Evolutionary conservation across 2,113 vertebrate species (phyloP).

Genomic region (Rostratula benghalensis): DNA sequence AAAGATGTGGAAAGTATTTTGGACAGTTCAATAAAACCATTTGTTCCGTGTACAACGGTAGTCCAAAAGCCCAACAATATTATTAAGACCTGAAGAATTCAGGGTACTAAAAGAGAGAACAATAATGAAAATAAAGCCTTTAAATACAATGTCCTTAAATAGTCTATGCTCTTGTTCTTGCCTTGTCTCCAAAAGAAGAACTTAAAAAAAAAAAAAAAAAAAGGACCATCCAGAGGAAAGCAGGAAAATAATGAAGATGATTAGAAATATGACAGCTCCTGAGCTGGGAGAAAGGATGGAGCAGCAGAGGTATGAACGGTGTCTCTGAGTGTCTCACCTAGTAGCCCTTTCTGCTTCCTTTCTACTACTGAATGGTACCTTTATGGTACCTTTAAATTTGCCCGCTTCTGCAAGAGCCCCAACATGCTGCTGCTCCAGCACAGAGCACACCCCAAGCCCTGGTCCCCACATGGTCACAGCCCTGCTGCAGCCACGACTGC

Average conservation of each 20-base stretch:
- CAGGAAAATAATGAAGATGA: conserved; percentile 20
- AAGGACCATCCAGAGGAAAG: neutral
- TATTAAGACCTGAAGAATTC: conserved; percentile 37
- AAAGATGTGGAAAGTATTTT: conserved; percentile 41
- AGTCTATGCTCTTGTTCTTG: neutral
- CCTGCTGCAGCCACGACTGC: neutral
- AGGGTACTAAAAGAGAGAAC: neutral
- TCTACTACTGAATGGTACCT: neutral
- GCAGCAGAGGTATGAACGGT: neutral
- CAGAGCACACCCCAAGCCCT: neutral
- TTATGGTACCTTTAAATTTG: neutral
- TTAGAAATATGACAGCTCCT: neutral
- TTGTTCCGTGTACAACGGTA: neutral
- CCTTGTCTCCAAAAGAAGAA: neutral
- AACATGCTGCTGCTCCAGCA: rapidly evolving
- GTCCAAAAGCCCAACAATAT: conserved; percentile 23
- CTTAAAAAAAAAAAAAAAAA: neutral
- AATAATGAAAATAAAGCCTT: conserved; percentile 29
- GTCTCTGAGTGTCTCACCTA: neutral
- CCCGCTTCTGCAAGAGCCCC: rapidly evolving
- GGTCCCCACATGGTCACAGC: rapidly evolving
- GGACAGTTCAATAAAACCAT: conserved; percentile 54
- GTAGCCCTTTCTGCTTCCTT: neutral
- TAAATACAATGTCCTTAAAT: conserved; percentile 21
- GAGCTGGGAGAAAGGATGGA: neutral